Evolutionary conservation across 1,140 invertebrate genomes (phyloP).

Genomic region (Lepidurus arcticus): DNA sequence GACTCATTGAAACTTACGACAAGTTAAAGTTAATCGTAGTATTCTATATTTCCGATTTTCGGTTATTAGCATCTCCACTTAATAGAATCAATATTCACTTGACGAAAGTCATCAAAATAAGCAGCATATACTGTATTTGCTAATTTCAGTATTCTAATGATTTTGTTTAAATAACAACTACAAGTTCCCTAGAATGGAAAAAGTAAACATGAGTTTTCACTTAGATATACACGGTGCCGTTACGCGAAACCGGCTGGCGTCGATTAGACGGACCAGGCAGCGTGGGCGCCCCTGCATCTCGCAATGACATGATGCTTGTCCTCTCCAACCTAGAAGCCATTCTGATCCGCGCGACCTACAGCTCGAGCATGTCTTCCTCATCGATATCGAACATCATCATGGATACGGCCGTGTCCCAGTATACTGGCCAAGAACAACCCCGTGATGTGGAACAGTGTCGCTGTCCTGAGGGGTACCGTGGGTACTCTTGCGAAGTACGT

Average conservation of each 20-base stretch:
- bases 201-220: constrained; percentile 32
- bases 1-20: no score
- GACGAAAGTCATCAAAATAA: no score
- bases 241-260: constrained; percentile 60
- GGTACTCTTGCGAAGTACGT: constrained; percentile 69
- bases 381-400: constrained; percentile 56
- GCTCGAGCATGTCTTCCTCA: constrained; percentile 57
- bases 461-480: constrained; percentile 73
- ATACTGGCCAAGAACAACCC: constrained; percentile 51
- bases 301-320: constrained; percentile 74
- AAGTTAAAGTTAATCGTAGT: no score
- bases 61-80: no score
- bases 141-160: no score
- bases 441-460: constrained; percentile 73
- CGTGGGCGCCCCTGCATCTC: constrained; percentile 49
- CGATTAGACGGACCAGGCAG: constrained; percentile 44
- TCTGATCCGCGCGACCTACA: constrained; percentile 75
- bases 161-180: no score
- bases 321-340: constrained; percentile 75
- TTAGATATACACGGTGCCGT: constrained; percentile 53
- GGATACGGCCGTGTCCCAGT: constrained; percentile 63
- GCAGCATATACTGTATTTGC: no score
- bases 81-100: no score
- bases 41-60: no score
- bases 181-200: neutral